phyloP scores from a whole-genome alignment of 1,140 invertebrate species.

The Euborellia annulipes region DNA sequence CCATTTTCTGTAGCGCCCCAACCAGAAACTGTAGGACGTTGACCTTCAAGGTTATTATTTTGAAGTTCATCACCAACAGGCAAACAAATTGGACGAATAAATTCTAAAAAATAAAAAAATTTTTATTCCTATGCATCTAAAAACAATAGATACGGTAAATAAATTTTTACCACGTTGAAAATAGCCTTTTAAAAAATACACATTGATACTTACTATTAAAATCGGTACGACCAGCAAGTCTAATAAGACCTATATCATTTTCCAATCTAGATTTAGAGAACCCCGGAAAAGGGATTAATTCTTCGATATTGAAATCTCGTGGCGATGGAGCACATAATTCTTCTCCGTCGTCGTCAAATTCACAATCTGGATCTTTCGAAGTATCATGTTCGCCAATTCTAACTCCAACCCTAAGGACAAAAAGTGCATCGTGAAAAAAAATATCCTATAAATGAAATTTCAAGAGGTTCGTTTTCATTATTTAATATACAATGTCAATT shows the following conservation, averaged over 20 bases:
- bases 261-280: constrained; percentile 29
- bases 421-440: too few species aligned
- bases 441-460: background rate
- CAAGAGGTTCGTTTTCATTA: too few species aligned
- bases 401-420: constrained; percentile 30
- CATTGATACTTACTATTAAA: constrained; percentile 24
- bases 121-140: background rate
- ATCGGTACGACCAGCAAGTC: constrained; percentile 31
- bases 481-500: too few species aligned
- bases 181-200: background rate
- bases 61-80: constrained; percentile 26
- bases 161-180: too few species aligned
- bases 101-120: constrained; percentile 24
- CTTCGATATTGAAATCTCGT: constrained; percentile 39
- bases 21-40: constrained; percentile 32
- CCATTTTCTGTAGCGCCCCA: constrained; percentile 40
- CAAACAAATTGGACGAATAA: constrained; percentile 38
- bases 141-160: background rate
- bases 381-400: constrained; percentile 47
- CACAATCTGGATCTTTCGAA: constrained; percentile 38
- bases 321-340: constrained; percentile 35
- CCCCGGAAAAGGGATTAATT: constrained; percentile 33
- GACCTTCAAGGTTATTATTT: constrained; percentile 18
- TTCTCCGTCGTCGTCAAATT: constrained; percentile 25
- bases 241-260: constrained; percentile 46